Percentiles rank a stretch among this genome's conserved stretches.
Evolutionary conservation across 2,797 vertebrate species (phyloP).

Genomic region (Periophthalmus magnuspinnatus): DNA sequence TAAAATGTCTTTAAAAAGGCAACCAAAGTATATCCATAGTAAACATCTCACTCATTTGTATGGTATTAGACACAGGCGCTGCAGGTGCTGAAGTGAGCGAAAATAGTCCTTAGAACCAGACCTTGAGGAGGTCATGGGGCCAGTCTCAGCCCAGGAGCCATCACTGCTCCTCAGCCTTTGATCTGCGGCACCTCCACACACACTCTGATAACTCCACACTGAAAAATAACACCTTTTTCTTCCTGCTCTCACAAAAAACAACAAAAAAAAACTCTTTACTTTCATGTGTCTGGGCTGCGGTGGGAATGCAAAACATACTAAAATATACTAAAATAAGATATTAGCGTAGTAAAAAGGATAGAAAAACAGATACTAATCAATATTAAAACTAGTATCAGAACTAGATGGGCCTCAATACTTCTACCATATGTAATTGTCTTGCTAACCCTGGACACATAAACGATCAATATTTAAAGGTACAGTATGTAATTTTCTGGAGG

Average conservation of each 20-base stretch:
- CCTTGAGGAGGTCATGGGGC: neutral
- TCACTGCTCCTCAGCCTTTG: neutral
- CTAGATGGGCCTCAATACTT: no score
- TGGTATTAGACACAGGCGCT: neutral
- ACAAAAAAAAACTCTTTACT: neutral
- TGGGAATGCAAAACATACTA: neutral
- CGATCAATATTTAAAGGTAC: no score
- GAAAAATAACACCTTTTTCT: slow-evolving; percentile 10
- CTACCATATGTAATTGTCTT: no score
- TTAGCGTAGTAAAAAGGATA: no score
- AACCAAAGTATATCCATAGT: no score
- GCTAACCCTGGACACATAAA: no score
- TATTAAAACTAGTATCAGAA: no score
- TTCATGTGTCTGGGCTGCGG: neutral
- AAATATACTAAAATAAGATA: no score
- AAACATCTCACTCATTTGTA: neutral
- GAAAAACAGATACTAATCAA: no score
- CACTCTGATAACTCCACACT: neutral
- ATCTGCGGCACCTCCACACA: neutral
- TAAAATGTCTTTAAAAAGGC: no score
- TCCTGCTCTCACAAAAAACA: no score
- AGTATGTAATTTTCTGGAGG: no score
- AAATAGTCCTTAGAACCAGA: neutral
- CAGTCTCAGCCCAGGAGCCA: slow-evolving; percentile 1
- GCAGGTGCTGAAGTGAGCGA: neutral